A percentile compares a stretch with the other conserved stretches of the same genome.
Evolutionary conservation across 2,888 invertebrate species (phyloP).

Genomic region (Cordylochernes scorpioides): DNA sequence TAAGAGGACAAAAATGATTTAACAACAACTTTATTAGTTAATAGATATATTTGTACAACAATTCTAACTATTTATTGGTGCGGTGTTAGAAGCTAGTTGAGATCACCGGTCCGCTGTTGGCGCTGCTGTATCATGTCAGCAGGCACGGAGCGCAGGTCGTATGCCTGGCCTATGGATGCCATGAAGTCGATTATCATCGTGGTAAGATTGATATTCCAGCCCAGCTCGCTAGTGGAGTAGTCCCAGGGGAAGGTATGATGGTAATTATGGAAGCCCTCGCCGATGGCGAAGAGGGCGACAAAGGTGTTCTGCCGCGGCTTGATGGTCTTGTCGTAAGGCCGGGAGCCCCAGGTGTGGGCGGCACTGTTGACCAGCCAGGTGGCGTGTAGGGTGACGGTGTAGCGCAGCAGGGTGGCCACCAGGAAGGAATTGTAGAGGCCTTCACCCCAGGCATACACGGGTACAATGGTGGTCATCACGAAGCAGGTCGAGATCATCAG

Average conservation of each 20-base stretch:
- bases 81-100: no score
- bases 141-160: slow-evolving; percentile 20
- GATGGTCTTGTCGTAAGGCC: slow-evolving; percentile 56
- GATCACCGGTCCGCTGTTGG: slow-evolving; percentile 29
- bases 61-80: no score
- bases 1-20: no score
- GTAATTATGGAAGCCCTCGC: slow-evolving; percentile 19
- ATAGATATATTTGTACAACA: no score
- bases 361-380: slow-evolving; percentile 86
- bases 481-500: slow-evolving; percentile 24
- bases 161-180: slow-evolving; percentile 21
- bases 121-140: slow-evolving; percentile 17
- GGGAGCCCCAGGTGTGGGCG: slow-evolving; percentile 74
- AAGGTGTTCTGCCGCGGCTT: slow-evolving; percentile 22
- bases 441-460: slow-evolving; percentile 61
- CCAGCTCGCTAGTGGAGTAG: slow-evolving; percentile 23
- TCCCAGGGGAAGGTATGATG: slow-evolving; percentile 25
- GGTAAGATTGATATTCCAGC: slow-evolving; percentile 21
- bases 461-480: slow-evolving; percentile 37
- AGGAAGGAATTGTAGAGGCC: slow-evolving; percentile 47
- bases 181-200: slow-evolving; percentile 23
- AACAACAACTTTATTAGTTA: no score
- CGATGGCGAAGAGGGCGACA: slow-evolving; percentile 20
- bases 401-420: slow-evolving; percentile 48
- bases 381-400: slow-evolving; percentile 56